Conservation (phyloP, 2,797 vertebrate species). For the Orientallactaga sibirica region DNA sequence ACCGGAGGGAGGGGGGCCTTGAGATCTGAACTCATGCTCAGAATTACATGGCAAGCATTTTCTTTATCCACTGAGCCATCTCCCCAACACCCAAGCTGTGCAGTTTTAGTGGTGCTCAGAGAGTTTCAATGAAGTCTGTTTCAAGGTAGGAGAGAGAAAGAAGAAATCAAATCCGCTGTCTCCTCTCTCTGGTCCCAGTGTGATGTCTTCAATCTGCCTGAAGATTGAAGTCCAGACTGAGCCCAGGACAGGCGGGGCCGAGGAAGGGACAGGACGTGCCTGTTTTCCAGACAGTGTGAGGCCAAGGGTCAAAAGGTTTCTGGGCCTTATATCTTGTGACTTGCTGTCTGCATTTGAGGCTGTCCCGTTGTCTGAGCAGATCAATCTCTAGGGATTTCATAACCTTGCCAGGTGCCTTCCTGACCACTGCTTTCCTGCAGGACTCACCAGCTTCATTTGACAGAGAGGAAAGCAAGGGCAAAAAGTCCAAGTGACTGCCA, state of each 20-base stretch:
- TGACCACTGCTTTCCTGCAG: not conserved
- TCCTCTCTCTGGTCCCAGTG: slow-evolving; percentile 36
- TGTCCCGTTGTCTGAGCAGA: not conserved
- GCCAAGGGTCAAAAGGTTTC: slow-evolving; percentile 62
- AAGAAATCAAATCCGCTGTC: slow-evolving; percentile 23
- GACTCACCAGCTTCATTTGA: not conserved
- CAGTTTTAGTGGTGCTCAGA: not conserved
- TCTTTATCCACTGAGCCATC: not conserved
- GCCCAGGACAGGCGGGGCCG: slow-evolving; percentile 52
- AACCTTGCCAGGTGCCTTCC: not conserved
- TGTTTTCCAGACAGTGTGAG: slow-evolving; percentile 48
- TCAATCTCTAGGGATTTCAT: not conserved
- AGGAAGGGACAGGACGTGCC: slow-evolving; percentile 19
- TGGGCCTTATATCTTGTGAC: slow-evolving; percentile 44
- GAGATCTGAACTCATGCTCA: not conserved
- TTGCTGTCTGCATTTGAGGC: not conserved
- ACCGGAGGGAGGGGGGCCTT: too few species aligned
- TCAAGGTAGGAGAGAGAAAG: not conserved
- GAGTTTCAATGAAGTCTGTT: slow-evolving; percentile 18
- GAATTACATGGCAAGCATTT: not conserved
- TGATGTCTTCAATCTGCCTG: not conserved
- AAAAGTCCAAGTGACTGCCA: not conserved
- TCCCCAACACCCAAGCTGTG: not conserved
- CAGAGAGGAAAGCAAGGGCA: not conserved
- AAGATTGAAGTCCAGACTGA: slow-evolving; percentile 71